Evolutionary conservation across 30 jellyfish, hydroid and myxozoan genomes (phyloP).

Genomic region (Mastigias papua): DNA sequence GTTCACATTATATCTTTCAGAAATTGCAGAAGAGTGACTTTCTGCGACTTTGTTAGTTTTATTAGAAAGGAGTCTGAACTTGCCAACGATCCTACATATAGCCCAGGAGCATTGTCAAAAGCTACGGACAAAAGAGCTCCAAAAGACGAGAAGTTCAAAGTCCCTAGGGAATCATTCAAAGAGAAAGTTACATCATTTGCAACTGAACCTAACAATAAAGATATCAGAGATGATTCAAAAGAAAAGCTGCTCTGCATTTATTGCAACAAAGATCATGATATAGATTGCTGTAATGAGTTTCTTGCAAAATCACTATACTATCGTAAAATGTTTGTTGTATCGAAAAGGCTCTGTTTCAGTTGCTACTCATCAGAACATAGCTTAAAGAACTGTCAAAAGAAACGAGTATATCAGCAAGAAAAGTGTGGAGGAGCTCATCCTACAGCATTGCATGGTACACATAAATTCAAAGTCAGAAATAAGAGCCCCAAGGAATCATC

Average conservation of each 20-base stretch:
- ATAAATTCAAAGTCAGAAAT: constrained; percentile 28
- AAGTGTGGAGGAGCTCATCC: constrained; percentile 39
- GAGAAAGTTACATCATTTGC: constrained; percentile 11
- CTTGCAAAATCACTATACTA: constrained; percentile 21
- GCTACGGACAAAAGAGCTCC: constrained; percentile 6
- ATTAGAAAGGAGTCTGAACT: constrained; percentile 34
- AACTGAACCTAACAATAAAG: constrained; percentile 3
- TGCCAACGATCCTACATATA: constrained; percentile 33
- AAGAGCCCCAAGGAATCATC: constrained; percentile 1
- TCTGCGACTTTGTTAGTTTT: constrained; percentile 30
- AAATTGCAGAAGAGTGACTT: constrained; percentile 26
- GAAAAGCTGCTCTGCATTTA: constrained; percentile 17
- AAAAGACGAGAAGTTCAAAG: constrained; percentile 8
- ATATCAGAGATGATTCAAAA: constrained; percentile 17
- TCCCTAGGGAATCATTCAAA: background rate
- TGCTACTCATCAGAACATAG: constrained; percentile 36
- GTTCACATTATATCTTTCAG: constrained; percentile 10
- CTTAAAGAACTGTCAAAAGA: constrained; percentile 16
- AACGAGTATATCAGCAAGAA: constrained; percentile 41
- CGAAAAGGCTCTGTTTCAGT: constrained; percentile 38
- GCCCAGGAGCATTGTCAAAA: constrained; percentile 37
- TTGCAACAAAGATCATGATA: constrained; percentile 39
- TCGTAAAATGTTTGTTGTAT: constrained; percentile 33
- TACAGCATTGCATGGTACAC: constrained; percentile 54
- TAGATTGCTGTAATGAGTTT: constrained; percentile 27